These are phyloP conservation scores for Theristicus caerulescens DNA, from an alignment of 2,113 vertebrate species.

Conservation along the genomic window DNA sequence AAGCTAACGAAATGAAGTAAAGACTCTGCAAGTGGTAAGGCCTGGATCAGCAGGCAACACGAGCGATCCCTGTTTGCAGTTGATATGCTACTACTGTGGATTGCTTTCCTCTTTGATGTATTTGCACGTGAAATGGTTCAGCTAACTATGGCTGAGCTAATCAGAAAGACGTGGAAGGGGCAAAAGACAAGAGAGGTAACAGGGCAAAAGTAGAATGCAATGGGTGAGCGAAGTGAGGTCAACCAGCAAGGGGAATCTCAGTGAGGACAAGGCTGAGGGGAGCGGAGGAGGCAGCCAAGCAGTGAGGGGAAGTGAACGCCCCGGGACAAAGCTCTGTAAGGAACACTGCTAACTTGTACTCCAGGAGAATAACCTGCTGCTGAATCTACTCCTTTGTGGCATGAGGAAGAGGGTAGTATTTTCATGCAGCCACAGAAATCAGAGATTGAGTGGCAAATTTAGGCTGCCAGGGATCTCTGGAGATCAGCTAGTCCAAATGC, in stretches of 20 bases:
- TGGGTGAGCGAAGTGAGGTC: background rate
- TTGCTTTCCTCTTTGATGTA: background rate
- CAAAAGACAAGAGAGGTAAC: background rate
- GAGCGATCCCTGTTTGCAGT: background rate
- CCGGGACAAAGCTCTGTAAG: background rate
- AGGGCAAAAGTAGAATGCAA: background rate
- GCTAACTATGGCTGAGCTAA: background rate
- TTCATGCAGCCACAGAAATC: background rate
- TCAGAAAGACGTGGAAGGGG: background rate
- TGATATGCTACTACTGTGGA: fast-evolving
- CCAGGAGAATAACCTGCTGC: background rate
- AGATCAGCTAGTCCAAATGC: background rate
- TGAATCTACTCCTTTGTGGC: background rate
- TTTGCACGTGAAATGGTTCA: background rate
- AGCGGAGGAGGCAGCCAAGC: background rate
- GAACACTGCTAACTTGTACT: background rate
- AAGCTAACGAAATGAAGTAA: background rate
- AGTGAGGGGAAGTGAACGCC: background rate
- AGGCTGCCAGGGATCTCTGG: background rate
- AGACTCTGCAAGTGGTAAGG: background rate
- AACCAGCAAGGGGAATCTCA: background rate
- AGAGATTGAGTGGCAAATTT: background rate
- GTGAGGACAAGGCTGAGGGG: fast-evolving
- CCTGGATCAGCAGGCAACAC: background rate
- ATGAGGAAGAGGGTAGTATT: background rate